A percentile compares a stretch with the other conserved stretches of the same genome.
phyloP scores from a whole-genome alignment of 2,888 invertebrate species.

The Julus scanicus region DNA sequence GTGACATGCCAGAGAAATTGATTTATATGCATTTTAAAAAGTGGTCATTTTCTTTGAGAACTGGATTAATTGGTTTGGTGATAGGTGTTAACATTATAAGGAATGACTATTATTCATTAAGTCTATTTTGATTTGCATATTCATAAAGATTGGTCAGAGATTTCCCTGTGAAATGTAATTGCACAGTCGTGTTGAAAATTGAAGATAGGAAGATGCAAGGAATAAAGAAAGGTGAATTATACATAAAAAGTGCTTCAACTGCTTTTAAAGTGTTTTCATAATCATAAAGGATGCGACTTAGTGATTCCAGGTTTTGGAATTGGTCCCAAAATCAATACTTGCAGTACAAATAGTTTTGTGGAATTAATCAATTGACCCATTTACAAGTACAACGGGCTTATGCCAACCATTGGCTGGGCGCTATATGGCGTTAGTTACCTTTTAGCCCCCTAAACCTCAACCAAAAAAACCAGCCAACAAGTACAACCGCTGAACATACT shows the following conservation, averaged over 20 bases:
- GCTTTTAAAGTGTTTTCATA: no score
- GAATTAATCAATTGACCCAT: no score
- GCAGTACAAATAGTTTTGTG: no score
- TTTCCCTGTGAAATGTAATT: neutral
- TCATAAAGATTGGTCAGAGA: neutral
- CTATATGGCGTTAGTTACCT: no score
- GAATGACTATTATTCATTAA: neutral
- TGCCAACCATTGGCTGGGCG: no score
- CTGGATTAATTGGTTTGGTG: neutral
- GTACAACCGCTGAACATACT: no score
- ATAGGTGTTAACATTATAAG: neutral
- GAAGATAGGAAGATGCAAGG: neutral
- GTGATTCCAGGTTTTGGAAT: no score
- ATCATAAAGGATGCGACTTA: no score
- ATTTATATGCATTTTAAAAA: neutral
- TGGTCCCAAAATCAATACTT: no score
- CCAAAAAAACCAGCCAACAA: no score
- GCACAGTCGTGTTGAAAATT: neutral
- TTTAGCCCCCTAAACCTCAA: no score
- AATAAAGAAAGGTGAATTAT: conserved; percentile 17
- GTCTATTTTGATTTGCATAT: neutral
- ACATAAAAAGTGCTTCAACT: neutral
- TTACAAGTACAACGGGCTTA: no score
- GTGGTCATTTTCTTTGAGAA: neutral
- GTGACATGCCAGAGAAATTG: neutral